A percentile compares a stretch with the other conserved stretches of the same genome.
Conservation (phyloP, 1,140 invertebrate genomes). For the Bathynomus jamesi region DNA sequence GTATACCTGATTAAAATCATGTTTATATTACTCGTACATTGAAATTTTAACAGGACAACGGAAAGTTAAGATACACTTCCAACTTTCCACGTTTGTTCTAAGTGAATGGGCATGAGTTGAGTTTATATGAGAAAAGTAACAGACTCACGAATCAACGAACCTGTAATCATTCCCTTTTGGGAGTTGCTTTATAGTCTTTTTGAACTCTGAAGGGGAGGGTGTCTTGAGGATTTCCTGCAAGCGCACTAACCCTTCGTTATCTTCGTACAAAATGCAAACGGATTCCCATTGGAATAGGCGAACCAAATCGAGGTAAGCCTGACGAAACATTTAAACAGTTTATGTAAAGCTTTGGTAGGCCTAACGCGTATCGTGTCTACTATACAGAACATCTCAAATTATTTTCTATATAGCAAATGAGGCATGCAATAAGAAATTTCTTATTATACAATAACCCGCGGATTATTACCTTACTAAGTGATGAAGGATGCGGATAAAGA, state of each 20-base stretch:
- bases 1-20: too few relatives aligned
- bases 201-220: constrained; percentile 41
- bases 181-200: constrained; percentile 52
- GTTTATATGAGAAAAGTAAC: not conserved
- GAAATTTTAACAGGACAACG: too few relatives aligned
- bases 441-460: too few relatives aligned
- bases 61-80: too few relatives aligned
- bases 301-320: constrained; percentile 49
- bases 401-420: too few relatives aligned
- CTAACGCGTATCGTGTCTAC: too few relatives aligned
- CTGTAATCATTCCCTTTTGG: constrained; percentile 42
- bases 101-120: not conserved
- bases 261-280: constrained; percentile 51
- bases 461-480: constrained; percentile 38
- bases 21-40: too few relatives aligned
- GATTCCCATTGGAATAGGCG: constrained; percentile 47
- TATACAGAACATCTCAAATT: too few relatives aligned
- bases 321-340: not conserved
- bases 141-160: too few relatives aligned
- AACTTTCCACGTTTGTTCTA: not conserved
- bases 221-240: constrained; percentile 51
- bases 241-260: constrained; percentile 50
- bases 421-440: too few relatives aligned
- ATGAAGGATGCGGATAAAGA: constrained; percentile 59
- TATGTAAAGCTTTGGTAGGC: constrained; percentile 1